Percentiles rank a stretch among this genome's conserved stretches.
Evolutionary conservation across 2,888 invertebrate genomes (phyloP).

Genomic region (Cheilosia scutellata): DNA sequence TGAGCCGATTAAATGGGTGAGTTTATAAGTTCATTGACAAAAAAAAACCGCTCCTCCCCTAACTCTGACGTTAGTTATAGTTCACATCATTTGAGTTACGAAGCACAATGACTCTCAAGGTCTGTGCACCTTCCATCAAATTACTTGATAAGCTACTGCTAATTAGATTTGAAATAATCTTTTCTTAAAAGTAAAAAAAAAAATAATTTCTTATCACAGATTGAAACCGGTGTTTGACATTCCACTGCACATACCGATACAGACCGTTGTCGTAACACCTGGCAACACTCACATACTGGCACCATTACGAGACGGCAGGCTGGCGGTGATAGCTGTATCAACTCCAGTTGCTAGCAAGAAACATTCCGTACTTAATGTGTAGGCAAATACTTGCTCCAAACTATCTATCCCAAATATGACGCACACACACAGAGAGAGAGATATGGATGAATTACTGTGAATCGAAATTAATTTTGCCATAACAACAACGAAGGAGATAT

Average conservation of each 20-base stretch:
- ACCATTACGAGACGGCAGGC: conserved; percentile 86
- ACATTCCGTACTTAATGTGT: conserved; percentile 84
- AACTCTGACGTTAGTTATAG: conserved; percentile 10
- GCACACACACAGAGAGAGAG: conserved; percentile 4
- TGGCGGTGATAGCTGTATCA: conserved; percentile 85
- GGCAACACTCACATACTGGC: conserved; percentile 86
- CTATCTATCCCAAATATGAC: conserved; percentile 9
- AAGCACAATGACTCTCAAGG: conserved; percentile 50
- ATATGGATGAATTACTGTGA: conserved; percentile 17
- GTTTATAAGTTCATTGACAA: conserved; percentile 66
- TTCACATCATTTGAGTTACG: conserved; percentile 37
- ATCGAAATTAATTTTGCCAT: conserved; percentile 51
- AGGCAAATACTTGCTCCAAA: conserved; percentile 54
- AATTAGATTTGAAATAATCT: conserved; percentile 52
- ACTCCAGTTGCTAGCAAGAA: conserved; percentile 82
- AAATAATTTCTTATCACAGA: conserved; percentile 78
- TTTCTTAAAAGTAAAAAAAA: neutral
- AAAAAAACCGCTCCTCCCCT: neutral
- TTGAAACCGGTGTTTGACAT: conserved; percentile 85
- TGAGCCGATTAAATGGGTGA: conserved; percentile 85
- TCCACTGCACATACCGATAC: conserved; percentile 85
- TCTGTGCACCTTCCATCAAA: conserved; percentile 32
- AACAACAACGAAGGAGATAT: conserved; percentile 9
- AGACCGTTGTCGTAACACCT: conserved; percentile 85
- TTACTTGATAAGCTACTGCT: conserved; percentile 56